These are phyloP conservation scores for Ennomos erosarius DNA, from an alignment of 2,888 invertebrate genomes.

Conservation along the genomic window DNA sequence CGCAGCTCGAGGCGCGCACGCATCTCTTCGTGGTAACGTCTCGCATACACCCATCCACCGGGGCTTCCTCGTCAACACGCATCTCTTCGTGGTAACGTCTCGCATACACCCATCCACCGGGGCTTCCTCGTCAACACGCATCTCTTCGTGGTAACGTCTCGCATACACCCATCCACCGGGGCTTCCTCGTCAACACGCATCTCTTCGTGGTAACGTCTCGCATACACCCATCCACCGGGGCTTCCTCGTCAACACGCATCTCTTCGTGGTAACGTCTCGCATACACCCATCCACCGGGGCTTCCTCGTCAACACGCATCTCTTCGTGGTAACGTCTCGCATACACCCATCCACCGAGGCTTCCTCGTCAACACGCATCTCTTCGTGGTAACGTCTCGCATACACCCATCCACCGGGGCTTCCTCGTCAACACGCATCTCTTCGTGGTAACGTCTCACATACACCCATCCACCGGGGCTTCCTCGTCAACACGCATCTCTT, in stretches of 20 bases:
- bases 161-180: slow-evolving; percentile 55
- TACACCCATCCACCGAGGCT: slow-evolving; percentile 61
- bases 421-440: slow-evolving; percentile 73
- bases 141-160: slow-evolving; percentile 61
- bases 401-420: slow-evolving; percentile 63
- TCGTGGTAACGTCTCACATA: slow-evolving; percentile 52
- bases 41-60: no score
- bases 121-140: slow-evolving; percentile 75
- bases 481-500: slow-evolving; percentile 74
- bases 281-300: slow-evolving; percentile 59
- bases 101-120: slow-evolving; percentile 51
- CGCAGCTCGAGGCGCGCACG: slow-evolving; percentile 70
- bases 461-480: slow-evolving; percentile 63
- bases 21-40: slow-evolving; percentile 67
- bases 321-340: slow-evolving; percentile 56
- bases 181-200: slow-evolving; percentile 72
- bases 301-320: slow-evolving; percentile 73
- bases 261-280: slow-evolving; percentile 60
- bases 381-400: slow-evolving; percentile 56
- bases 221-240: slow-evolving; percentile 59
- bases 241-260: slow-evolving; percentile 71
- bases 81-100: slow-evolving; percentile 65
- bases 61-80: slow-evolving; percentile 73
- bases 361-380: slow-evolving; percentile 71
- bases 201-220: slow-evolving; percentile 61